Evolutionary conservation across 2,888 invertebrate species (phyloP).

Genomic region (Tillus elongatus): DNA sequence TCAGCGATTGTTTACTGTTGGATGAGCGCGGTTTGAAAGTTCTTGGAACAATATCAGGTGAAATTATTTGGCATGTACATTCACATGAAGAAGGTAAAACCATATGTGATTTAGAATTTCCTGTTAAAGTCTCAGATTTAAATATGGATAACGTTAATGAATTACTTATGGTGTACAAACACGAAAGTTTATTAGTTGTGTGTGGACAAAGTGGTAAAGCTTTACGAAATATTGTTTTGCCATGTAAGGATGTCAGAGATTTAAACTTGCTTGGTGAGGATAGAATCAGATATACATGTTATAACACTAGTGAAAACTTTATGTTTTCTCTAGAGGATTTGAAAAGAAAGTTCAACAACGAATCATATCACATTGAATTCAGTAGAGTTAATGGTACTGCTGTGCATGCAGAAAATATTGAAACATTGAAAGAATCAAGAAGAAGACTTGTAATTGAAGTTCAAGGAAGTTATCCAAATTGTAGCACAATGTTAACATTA

Average conservation of each 20-base stretch:
- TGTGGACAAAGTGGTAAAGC: constrained; percentile 63
- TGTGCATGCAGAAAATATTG: constrained; percentile 48
- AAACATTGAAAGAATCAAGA: constrained; percentile 47
- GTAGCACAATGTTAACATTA: constrained; percentile 53
- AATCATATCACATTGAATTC: constrained; percentile 32
- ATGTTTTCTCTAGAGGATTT: constrained; percentile 16
- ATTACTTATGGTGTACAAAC: constrained; percentile 48
- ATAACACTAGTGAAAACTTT: constrained; percentile 42
- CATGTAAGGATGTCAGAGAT: constrained; percentile 51
- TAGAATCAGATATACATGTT: constrained; percentile 44
- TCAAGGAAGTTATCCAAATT: constrained; percentile 61
- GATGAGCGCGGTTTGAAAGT: constrained; percentile 60
- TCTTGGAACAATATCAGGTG: constrained; percentile 53
- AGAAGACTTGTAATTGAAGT: constrained; percentile 62
- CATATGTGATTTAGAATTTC: constrained; percentile 56
- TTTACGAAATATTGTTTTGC: constrained; percentile 52
- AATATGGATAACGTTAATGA: constrained; percentile 64
- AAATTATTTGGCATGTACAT: constrained; percentile 52
- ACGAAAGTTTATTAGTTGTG: constrained; percentile 52
- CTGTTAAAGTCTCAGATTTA: constrained; percentile 61
- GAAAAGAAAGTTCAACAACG: constrained; percentile 42
- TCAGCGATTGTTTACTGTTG: constrained; percentile 65
- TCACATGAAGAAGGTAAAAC: constrained; percentile 47
- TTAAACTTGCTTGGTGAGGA: constrained; percentile 46
- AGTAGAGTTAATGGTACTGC: constrained; percentile 24